These are phyloP conservation scores for Druceiella hillmani DNA, from an alignment of 2,888 invertebrate genomes.

Conservation along the genomic window DNA sequence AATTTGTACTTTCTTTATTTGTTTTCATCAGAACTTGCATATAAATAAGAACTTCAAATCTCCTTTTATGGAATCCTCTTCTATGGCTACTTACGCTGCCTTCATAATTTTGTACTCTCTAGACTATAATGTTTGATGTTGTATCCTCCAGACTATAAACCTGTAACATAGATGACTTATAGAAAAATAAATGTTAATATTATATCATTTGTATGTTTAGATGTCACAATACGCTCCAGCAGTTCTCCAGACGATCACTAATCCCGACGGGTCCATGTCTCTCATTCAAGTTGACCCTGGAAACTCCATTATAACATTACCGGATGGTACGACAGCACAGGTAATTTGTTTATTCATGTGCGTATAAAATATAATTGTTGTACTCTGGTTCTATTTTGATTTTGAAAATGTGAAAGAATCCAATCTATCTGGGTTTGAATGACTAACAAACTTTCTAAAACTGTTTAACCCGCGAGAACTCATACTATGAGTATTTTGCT, in stretches of 20 bases:
- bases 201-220: constrained; percentile 26
- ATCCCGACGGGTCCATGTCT: constrained; percentile 94
- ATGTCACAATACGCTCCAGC: constrained; percentile 77
- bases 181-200: background rate
- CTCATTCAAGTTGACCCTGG: constrained; percentile 93
- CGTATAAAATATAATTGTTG: constrained; percentile 7
- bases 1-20: too few species aligned
- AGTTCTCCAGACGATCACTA: constrained; percentile 91
- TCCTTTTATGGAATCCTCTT: too few species aligned
- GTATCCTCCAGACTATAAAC: constrained; percentile 1
- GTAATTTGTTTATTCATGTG: constrained; percentile 38
- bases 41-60: too few species aligned
- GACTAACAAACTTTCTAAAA: too few species aligned
- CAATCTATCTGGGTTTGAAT: too few species aligned
- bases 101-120: too few species aligned
- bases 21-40: too few species aligned
- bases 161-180: background rate
- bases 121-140: constrained; percentile 16
- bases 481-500: too few species aligned
- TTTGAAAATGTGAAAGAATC: too few species aligned
- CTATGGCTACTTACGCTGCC: too few species aligned
- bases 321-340: constrained; percentile 94
- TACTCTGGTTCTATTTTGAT: constrained; percentile 5
- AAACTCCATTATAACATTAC: constrained; percentile 90
- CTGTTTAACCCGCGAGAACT: too few species aligned